Evolutionary conservation across 2,113 vertebrate species (phyloP).

Genomic region (Sapayoa aenigma): DNA sequence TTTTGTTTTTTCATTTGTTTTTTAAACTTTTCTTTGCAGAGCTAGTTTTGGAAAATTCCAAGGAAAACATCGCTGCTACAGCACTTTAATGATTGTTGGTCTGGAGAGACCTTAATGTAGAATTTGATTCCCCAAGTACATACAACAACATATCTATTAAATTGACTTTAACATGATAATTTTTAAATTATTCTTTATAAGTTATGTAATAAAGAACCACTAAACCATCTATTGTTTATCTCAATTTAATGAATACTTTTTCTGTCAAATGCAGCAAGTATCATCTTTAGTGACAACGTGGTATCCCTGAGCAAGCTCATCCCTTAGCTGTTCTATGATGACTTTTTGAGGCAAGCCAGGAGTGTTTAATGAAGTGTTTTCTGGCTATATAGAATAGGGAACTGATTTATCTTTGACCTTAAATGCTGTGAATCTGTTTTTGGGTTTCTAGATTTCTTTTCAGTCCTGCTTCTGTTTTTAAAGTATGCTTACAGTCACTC

Average conservation of each 20-base stretch:
- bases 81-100: neutral
- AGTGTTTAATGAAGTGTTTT: neutral
- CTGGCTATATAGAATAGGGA: neutral
- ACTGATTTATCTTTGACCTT: neutral
- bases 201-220: neutral
- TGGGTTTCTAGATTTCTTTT: neutral
- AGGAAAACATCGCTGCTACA: accelerated
- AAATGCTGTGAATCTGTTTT: neutral
- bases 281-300: neutral
- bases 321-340: neutral
- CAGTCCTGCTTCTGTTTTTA: neutral
- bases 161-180: neutral
- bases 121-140: neutral
- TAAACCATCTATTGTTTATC: neutral
- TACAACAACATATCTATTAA: neutral
- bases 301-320: neutral
- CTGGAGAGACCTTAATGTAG: neutral
- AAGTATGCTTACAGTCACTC: neutral
- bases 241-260: neutral
- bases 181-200: neutral
- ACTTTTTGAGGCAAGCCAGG: neutral
- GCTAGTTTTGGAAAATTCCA: neutral
- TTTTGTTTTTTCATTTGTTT: neutral
- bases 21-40: neutral
- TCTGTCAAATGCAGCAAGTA: neutral